Base-by-base conservation (phyloP, 2,113 vertebrate genomes). In the Argyrosomus japonicus region DNA sequence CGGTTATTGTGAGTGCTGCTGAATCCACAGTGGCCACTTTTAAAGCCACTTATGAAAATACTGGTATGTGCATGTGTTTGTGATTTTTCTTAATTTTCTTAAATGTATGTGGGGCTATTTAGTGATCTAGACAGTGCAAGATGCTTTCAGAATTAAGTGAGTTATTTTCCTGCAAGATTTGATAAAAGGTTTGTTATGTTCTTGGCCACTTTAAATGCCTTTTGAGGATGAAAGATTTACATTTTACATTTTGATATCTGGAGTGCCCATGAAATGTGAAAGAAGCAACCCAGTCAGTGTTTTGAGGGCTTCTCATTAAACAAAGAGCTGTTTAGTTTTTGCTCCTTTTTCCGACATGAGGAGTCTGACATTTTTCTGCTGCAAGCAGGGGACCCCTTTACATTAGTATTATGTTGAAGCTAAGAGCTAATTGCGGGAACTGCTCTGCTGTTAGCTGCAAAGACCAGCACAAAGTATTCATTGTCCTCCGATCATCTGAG, bases 21-120 rank as follows among this genome's bases (percentile, higher is more conserved):
- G 68, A 88, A 84, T 83, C 77, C 36, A 47, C 45, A 17, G 45
- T 68, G 63, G 68, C 54, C 25, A 73, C 69, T 82, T 68, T 83
- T 29, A 83, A 85, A 81, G 65, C 67, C 68, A 83, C 65, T 82
- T 81, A 27, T 80, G 14, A 61, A 69, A 78, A 80, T 68, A 27
- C 19, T 56, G 23, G 13, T 13, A 23, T 36, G 48, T 78, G 54
- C 48, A 21, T 75, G 45, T 68, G n/a, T 74, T 21, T 65, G 6
- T 15, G 43, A 75, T 13, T 80, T 12, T 56, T n/a, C 32, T 43
- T 21, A 53, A 5, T 75, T 45, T 54, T 72, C 15, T 72, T 47
- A 53, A 51, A 61, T 2, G 9, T 45, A 53, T 45, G 60, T 32
- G 21, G 6, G 29, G 17, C 69, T 4, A 79, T 81, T 68, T 6